These are phyloP conservation scores for Keiferia lycopersicella DNA, from an alignment of 2,888 invertebrate genomes.

Conservation along the genomic window DNA sequence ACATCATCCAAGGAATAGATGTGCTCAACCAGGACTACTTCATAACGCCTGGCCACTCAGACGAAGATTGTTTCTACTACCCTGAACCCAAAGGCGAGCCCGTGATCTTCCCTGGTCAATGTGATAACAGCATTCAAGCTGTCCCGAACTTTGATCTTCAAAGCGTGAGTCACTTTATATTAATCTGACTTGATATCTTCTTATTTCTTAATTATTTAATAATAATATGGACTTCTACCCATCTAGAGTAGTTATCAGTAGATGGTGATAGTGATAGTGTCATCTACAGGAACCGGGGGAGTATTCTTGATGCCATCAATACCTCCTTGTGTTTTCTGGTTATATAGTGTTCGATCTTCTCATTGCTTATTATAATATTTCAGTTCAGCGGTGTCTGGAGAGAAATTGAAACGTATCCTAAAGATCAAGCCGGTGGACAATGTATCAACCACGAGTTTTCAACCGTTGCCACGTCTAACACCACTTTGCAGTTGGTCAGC, in stretches of 20 bases:
- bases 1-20: conserved; percentile 39
- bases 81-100: conserved; percentile 66
- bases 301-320: no score
- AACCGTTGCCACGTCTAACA: conserved; percentile 30
- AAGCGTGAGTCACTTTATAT: conserved; percentile 43
- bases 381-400: conserved; percentile 77
- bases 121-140: conserved; percentile 45
- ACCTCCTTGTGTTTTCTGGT: no score
- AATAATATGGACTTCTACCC: no score
- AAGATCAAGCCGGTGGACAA: conserved; percentile 80
- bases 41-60: conserved; percentile 41
- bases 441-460: conserved; percentile 78
- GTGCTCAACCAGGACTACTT: conserved; percentile 51
- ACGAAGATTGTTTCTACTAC: conserved; percentile 64
- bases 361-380: conserved; percentile 29
- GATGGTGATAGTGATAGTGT: no score
- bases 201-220: no score
- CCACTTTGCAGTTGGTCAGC: background rate
- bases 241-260: no score
- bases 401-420: conserved; percentile 82
- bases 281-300: no score
- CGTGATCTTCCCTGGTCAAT: conserved; percentile 58
- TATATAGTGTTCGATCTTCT: background rate
- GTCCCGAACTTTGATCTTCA: conserved; percentile 48
- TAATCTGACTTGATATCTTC: no score